A percentile compares a stretch with the other conserved stretches of the same genome.
These are phyloP conservation scores for Pyralis farinalis DNA, from an alignment of 2,888 invertebrate genomes.

Conservation along the genomic window DNA sequence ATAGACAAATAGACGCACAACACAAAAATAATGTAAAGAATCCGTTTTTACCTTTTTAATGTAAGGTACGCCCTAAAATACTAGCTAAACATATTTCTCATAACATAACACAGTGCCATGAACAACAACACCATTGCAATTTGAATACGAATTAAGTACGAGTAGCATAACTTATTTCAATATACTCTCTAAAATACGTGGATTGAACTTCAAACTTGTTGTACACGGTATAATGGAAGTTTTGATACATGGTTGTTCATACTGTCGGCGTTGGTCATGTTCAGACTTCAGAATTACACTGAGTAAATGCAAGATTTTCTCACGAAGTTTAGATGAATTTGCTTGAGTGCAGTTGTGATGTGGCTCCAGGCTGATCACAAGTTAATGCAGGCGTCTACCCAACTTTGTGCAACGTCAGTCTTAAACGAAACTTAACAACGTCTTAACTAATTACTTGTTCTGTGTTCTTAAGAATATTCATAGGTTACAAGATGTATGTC, in stretches of 20 bases:
- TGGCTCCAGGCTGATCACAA: slow-evolving; percentile 44
- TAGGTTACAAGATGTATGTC: slow-evolving; percentile 19
- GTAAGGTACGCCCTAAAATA: no score
- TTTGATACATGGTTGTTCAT: background rate
- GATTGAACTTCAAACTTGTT: background rate
- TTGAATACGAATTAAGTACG: no score
- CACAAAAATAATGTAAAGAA: no score
- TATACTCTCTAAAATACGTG: background rate
- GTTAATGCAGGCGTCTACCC: slow-evolving; percentile 37
- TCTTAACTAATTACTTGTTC: slow-evolving; percentile 48
- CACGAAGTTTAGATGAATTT: slow-evolving; percentile 24
- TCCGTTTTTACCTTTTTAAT: no score
- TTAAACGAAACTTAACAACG: slow-evolving; percentile 43
- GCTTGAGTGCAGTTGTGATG: slow-evolving; percentile 24
- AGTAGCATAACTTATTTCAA: background rate
- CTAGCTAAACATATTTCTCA: no score
- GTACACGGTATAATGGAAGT: background rate
- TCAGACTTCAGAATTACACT: slow-evolving; percentile 11
- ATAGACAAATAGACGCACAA: no score
- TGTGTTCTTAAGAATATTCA: slow-evolving; percentile 38
- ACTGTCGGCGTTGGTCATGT: slow-evolving; percentile 1
- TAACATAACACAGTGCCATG: no score
- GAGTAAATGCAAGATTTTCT: slow-evolving; percentile 16
- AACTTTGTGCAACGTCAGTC: slow-evolving; percentile 46
- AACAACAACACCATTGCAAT: no score